Conservation (phyloP, 2,888 invertebrate genomes). For the Drosophila nr. medialis region DNA sequence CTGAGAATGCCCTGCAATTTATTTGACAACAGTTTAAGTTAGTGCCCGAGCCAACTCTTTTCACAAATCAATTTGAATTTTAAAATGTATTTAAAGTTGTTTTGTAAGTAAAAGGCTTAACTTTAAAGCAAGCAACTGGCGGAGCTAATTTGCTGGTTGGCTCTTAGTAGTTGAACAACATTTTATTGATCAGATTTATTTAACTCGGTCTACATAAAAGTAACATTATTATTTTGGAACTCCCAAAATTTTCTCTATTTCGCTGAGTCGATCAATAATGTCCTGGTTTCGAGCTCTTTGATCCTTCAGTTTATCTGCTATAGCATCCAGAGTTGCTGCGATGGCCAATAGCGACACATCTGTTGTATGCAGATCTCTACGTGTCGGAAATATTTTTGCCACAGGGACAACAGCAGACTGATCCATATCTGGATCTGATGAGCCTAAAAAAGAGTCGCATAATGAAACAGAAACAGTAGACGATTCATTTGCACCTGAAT, state of each 20-base stretch:
- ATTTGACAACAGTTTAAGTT: constrained; percentile 22
- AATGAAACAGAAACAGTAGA: neutral
- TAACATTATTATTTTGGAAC: constrained; percentile 13
- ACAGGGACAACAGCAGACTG: constrained; percentile 43
- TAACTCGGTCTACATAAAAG: neutral
- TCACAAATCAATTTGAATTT: neutral
- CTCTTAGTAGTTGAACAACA: neutral
- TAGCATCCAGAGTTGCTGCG: constrained; percentile 66
- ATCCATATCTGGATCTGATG: constrained; percentile 8
- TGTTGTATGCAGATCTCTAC: constrained; percentile 58
- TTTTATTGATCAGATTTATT: constrained; percentile 23
- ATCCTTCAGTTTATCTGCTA: constrained; percentile 62
- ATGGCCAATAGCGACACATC: constrained; percentile 67
- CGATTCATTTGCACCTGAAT: constrained; percentile 12
- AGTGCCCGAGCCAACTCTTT: neutral
- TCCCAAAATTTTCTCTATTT: constrained; percentile 70
- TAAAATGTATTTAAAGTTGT: neutral
- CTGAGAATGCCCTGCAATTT: constrained; percentile 46
- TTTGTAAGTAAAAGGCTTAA: neutral
- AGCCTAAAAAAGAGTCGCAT: constrained; percentile 13
- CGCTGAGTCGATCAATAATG: constrained; percentile 64
- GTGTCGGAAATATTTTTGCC: constrained; percentile 61
- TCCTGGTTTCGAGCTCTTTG: constrained; percentile 65
- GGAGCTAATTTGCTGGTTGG: neutral
- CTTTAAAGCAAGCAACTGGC: neutral